Evolutionary conservation across 2,888 invertebrate genomes (phyloP), one percentile per base, ranked within the genome.

Genomic region (Vanessa cardui): DNA sequence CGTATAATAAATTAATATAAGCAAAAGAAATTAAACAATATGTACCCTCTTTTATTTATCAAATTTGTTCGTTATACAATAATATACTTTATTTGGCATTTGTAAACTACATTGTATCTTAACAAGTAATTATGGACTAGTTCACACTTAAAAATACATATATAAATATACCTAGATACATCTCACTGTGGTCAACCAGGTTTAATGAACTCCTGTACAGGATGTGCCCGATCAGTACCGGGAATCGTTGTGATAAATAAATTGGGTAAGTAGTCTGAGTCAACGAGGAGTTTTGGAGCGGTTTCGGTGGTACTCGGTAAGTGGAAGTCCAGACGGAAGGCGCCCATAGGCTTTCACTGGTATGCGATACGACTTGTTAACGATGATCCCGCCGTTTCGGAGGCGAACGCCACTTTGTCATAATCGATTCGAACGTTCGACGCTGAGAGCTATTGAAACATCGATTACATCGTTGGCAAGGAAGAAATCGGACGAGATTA

Each of bases 401-500:
- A 78, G 78, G 73, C 78, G 83, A 68, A 72, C 71, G 49, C 76
- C 78, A 69, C 77, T 83, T 82, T 81, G 90, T 92, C 91, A 92
- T 91, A 90, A 92, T 52, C 85, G 80, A 18, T 80, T 78, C 5
- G 84, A 87, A 50, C 92, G 87, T 69, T 90, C 90, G 6, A 83
- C 75, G 78, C 89, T 94, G 6, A 93, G 83, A 67, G 92, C 89
- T 76, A 95, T 94, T 1, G 95, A 94, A 52, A 94, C 84, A 78
- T 96, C 95, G 56, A 96, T 92, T 44, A 96, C 90, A 80, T 96
- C 96, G 56, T 95, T 96, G 20, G 94, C 95, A 70, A 96, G 90
- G 78, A 96, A 95, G 82, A 95, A 96, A 83, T 96, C 96, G 7
- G 95, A 94, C 1, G 96, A 94, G 2, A 96, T 94, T 33, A 96